Evolutionary conservation across 1,140 invertebrate species (phyloP).

Genomic region (Gryon sp.): DNA sequence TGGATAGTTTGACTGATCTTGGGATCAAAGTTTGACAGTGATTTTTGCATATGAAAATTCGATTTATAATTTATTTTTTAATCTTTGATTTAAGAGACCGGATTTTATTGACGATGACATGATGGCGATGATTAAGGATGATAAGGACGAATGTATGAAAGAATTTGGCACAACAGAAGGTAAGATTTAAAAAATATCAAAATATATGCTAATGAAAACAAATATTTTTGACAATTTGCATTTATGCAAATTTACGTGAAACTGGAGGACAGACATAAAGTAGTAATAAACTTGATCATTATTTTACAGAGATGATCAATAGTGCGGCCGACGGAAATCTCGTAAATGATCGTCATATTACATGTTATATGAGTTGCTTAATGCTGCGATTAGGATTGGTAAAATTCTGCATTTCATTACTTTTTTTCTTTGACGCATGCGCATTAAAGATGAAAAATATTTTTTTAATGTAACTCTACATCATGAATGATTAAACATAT

Average conservation of each 20-base stretch:
- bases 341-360: constrained; percentile 62
- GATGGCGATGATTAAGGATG: constrained; percentile 70
- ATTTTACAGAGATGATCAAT: constrained; percentile 68
- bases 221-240: too few species aligned
- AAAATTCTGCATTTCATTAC: constrained; percentile 18
- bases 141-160: constrained; percentile 73
- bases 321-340: constrained; percentile 66
- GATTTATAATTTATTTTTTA: neutral
- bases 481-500: too few species aligned
- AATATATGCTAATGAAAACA: too few species aligned
- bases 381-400: constrained; percentile 73
- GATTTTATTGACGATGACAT: constrained; percentile 72
- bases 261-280: too few species aligned
- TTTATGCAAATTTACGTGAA: too few species aligned
- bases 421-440: neutral
- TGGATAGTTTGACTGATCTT: too few species aligned
- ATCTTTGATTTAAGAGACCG: constrained; percentile 60
- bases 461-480: too few species aligned
- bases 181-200: too few species aligned
- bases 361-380: constrained; percentile 76
- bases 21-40: too few species aligned
- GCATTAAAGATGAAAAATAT: too few species aligned
- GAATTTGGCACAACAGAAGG: constrained; percentile 73
- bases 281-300: too few species aligned
- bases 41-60: neutral